Percentiles rank a stretch among this genome's conserved stretches.
These are phyloP conservation scores for Fissipunctia ypsillon DNA, from an alignment of 2,888 invertebrate genomes.

Conservation along the genomic window DNA sequence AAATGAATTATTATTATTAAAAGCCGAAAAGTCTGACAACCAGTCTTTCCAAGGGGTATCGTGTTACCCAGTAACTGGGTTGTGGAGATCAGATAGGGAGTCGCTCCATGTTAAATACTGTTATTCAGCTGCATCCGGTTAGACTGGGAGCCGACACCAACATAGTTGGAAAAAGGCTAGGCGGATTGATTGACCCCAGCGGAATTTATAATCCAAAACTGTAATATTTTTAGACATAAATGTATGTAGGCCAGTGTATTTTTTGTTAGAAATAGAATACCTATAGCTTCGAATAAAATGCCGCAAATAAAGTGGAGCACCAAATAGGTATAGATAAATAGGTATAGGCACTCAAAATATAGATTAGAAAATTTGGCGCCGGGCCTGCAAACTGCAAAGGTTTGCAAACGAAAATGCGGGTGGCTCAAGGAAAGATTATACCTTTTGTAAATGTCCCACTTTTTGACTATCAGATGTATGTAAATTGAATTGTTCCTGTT, in stretches of 20 bases:
- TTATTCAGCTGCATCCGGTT: too few species aligned
- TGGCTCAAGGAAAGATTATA: background rate
- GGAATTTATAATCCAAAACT: background rate
- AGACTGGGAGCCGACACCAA: too few species aligned
- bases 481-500: background rate
- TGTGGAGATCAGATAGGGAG: too few species aligned
- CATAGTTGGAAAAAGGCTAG: too few species aligned
- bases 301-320: background rate
- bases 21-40: too few species aligned
- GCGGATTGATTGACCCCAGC: too few species aligned
- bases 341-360: background rate
- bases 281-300: background rate
- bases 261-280: background rate
- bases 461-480: background rate
- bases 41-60: too few species aligned
- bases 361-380: slow-evolving; percentile 12
- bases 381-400: slow-evolving; percentile 6
- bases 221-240: too few species aligned
- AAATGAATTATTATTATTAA: too few species aligned
- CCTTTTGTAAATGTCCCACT: background rate
- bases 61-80: too few species aligned
- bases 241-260: background rate
- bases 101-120: too few species aligned
- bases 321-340: background rate
- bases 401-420: background rate